A percentile compares a stretch with the other conserved stretches of the same genome.
phyloP scores from a whole-genome alignment of 2,888 invertebrate species.

The Portevinia maculata region DNA sequence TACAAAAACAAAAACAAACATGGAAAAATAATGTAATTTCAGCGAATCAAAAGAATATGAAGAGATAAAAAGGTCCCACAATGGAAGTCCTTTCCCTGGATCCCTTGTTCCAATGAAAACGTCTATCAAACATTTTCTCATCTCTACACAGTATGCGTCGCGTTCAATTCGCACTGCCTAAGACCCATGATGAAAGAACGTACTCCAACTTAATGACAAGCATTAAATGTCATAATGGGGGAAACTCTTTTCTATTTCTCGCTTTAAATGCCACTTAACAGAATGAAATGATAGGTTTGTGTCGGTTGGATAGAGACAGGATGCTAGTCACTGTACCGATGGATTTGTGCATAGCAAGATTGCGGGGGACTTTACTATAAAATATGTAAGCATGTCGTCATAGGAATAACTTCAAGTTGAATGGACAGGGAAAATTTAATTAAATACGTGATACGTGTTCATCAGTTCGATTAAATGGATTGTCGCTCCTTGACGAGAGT shows the following conservation, averaged over 20 bases:
- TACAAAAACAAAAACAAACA: constrained; percentile 6
- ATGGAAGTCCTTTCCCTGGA: constrained; percentile 12
- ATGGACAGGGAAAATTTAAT: constrained; percentile 45
- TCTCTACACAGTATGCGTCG: constrained; percentile 5
- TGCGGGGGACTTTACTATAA: neutral
- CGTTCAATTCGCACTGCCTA: constrained; percentile 26
- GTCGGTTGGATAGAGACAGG: neutral
- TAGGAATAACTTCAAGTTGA: neutral
- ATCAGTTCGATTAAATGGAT: constrained; percentile 37
- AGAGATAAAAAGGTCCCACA: constrained; percentile 20
- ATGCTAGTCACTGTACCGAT: neutral
- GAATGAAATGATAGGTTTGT: constrained; percentile 39
- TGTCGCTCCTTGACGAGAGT: neutral
- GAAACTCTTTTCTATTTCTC: constrained; percentile 56
- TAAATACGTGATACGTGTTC: constrained; percentile 49
- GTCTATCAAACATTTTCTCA: constrained; percentile 32
- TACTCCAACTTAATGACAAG: constrained; percentile 59
- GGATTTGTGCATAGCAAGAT: constrained; percentile 2
- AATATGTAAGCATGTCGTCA: constrained; percentile 1
- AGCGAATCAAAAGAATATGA: constrained; percentile 37
- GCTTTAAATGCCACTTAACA: constrained; percentile 63
- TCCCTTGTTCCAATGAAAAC: constrained; percentile 30
- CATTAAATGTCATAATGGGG: constrained; percentile 65
- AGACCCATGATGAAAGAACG: constrained; percentile 57
- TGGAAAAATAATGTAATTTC: neutral